Evolutionary conservation across 2,888 invertebrate genomes (phyloP).

Genomic region (Melanophora roralis): DNA sequence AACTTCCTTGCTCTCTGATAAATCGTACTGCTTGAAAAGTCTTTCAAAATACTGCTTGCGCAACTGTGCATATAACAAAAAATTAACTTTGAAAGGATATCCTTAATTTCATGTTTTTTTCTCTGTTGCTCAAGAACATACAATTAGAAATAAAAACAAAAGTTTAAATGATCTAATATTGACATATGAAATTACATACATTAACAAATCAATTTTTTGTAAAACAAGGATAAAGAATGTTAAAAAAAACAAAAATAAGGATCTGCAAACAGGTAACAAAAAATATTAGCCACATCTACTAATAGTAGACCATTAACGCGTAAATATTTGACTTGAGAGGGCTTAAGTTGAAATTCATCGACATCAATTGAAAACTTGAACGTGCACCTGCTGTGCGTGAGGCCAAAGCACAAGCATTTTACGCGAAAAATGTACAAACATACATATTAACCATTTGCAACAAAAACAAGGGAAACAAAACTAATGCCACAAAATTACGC

Average conservation of each 20-base stretch:
- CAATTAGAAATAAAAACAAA: slow-evolving; percentile 43
- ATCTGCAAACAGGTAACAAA: not conserved
- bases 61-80: too few species aligned
- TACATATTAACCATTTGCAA: slow-evolving; percentile 11
- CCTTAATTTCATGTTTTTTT: not conserved
- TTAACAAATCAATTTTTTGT: slow-evolving; percentile 26
- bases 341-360: slow-evolving; percentile 36
- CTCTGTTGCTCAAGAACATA: not conserved
- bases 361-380: slow-evolving; percentile 14
- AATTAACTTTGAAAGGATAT: too few species aligned
- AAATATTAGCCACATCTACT: slow-evolving; percentile 34
- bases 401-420: slow-evolving; percentile 54
- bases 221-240: slow-evolving; percentile 47
- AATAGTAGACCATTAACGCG: slow-evolving; percentile 57
- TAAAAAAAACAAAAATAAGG: slow-evolving; percentile 16
- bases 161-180: slow-evolving; percentile 54
- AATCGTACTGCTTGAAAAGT: too few species aligned
- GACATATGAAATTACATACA: slow-evolving; percentile 45
- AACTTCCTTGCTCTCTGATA: too few species aligned
- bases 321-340: slow-evolving; percentile 27
- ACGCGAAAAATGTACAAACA: slow-evolving; percentile 39
- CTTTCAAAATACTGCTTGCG: too few species aligned
- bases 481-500: slow-evolving; percentile 60
- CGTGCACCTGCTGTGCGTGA: slow-evolving; percentile 66
- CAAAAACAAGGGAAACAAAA: slow-evolving; percentile 20